Base-by-base conservation (phyloP, 92 coral and sea anemone genomes). In the Virgularia gustaviana region DNA sequence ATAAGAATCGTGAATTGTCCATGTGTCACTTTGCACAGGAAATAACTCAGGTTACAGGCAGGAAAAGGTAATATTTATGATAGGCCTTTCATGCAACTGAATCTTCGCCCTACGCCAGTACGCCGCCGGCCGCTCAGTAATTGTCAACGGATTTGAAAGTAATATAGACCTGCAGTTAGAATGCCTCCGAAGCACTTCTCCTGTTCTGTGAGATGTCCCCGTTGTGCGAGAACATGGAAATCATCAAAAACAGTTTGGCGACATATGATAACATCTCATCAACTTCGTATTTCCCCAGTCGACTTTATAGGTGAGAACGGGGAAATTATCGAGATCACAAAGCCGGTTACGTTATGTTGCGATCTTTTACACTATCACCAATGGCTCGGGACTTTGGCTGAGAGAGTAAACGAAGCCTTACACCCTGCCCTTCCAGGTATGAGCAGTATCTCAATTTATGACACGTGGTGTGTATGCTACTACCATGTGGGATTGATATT, bases 161-260 rank as follows among this genome's bases (percentile, higher is more conserved):
- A n/a, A n/a, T n/a, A n/a, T n/a, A n/a, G n/a, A n/a, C n/a, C n/a
- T n/a, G n/a, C n/a, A n/a, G n/a, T n/a, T n/a, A n/a, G n/a, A n/a
- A n/a, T n/a, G n/a, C 55, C 55, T 47, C 22, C 23, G 16, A 19
- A 3, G 55, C 23, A 47, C n/a, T n/a, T n/a, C n/a, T n/a, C n/a
- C n/a, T n/a, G n/a, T n/a, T n/a, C n/a, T n/a, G n/a, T n/a, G n/a
- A 47, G 55, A 13, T 47, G 55, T 47, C 55, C 55, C 55, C 55
- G 10, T 47, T 13, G 55, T 47, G 2, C 55, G 55, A 47, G 55
- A 47, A 2, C 55, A 2, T 47, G 55, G 55, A 47, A 47, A 47
- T 47, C 55, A n/a, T n/a, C n/a, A n/a, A n/a, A n/a, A n/a, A n/a
- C n/a, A n/a, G n/a, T n/a, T n/a, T n/a, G n/a, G n/a, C n/a, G n/a